These are phyloP conservation scores for Gallinago jamesoni DNA, from an alignment of 2,113 vertebrate species.

Conservation along the genomic window DNA sequence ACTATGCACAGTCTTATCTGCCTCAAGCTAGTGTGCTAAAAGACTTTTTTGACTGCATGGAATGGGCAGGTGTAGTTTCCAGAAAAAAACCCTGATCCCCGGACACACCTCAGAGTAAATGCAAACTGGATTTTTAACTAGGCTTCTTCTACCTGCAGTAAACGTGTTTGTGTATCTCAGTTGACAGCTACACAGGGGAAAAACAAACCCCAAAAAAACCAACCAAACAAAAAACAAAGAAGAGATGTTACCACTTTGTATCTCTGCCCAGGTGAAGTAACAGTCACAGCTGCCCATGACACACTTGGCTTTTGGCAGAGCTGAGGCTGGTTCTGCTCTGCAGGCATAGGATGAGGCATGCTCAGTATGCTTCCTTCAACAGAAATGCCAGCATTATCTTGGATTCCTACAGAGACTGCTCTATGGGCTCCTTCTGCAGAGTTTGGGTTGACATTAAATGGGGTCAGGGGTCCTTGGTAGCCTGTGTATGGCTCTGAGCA, in stretches of 20 bases:
- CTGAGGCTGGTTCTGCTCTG: not conserved
- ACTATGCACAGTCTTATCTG: not conserved
- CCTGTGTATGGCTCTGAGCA: not conserved
- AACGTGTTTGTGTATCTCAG: not conserved
- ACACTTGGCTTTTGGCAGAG: conserved; percentile 6
- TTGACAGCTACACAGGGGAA: not conserved
- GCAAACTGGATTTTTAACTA: not conserved
- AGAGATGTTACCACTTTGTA: not conserved
- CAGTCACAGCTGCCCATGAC: conserved; percentile 1
- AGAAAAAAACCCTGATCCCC: not conserved
- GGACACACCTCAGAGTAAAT: accelerated
- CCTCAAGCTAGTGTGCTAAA: not conserved
- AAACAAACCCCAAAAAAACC: too few relatives aligned
- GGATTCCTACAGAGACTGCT: conserved; percentile 4
- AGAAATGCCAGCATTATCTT: conserved; percentile 21
- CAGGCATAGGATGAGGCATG: conserved; percentile 9
- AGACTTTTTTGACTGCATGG: not conserved
- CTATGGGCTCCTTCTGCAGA: not conserved
- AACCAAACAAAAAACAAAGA: not conserved
- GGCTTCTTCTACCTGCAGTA: not conserved
- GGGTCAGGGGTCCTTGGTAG: not conserved
- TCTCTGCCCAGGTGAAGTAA: not conserved
- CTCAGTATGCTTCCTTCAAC: not conserved
- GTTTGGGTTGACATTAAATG: not conserved
- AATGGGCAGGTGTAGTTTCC: not conserved